A percentile compares a stretch with the other conserved stretches of the same genome.
phyloP scores from a whole-genome alignment of 1,140 invertebrate genomes.

The Drosophila busckii region DNA sequence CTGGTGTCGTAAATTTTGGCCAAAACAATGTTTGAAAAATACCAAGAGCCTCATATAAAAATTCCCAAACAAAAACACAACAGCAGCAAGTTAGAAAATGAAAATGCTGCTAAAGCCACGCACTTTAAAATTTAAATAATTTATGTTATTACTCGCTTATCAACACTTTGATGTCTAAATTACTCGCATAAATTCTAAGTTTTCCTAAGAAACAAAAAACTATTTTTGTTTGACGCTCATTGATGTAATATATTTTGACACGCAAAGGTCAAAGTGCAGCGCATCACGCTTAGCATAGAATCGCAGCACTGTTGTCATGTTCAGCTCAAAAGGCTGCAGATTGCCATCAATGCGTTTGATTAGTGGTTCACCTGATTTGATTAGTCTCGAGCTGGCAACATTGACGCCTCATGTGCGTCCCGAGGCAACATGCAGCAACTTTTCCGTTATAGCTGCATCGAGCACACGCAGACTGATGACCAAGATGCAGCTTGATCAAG shows the following conservation, averaged over 20 bases:
- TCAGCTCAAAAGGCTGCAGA: too few species aligned
- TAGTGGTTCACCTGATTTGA: conserved; percentile 27
- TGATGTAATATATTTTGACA: too few species aligned
- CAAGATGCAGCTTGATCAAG: conserved; percentile 11
- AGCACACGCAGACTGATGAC: conserved; percentile 24
- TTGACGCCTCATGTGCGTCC: conserved; percentile 12
- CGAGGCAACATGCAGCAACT: conserved; percentile 14
- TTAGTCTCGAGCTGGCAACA: conserved; percentile 12
- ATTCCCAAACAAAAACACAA: background rate
- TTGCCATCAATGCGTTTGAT: conserved; percentile 17
- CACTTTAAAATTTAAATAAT: too few species aligned
- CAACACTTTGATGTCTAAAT: too few species aligned
- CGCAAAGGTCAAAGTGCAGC: too few species aligned
- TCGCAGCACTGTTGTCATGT: conserved; percentile 8
- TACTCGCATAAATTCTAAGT: too few species aligned
- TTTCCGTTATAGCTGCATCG: background rate
- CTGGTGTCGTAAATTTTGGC: conserved; percentile 35
- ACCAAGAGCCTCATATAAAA: conserved; percentile 10
- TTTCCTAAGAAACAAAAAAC: too few species aligned
- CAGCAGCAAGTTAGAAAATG: too few species aligned
- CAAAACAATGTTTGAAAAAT: conserved; percentile 32
- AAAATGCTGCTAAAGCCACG: too few species aligned
- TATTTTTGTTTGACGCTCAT: too few species aligned
- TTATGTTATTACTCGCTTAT: too few species aligned
- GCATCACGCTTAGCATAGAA: conserved; percentile 9